Evolutionary conservation across 1,140 invertebrate genomes (phyloP), one percentile per base, ranked within the genome.

Genomic region (Heliconius hermathena): DNA sequence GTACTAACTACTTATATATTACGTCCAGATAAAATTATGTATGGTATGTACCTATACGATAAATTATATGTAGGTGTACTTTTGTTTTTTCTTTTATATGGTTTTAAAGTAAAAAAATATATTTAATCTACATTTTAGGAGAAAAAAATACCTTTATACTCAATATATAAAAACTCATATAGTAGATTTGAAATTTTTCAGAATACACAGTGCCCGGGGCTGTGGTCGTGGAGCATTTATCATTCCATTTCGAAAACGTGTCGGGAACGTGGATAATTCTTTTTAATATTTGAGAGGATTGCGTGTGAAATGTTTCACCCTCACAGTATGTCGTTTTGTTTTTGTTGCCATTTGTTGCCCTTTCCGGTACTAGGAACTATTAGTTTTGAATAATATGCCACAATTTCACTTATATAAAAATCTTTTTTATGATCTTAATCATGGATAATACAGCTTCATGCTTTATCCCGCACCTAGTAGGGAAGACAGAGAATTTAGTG

Each of bases 241-340:
- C 85, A 88, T 91, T 88, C 84, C 85, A 83, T 85, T 80, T 80
- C 82, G 78, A 81, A 79, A 84, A 82, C 81, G 84, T 84, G 83
- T 78, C 88, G 89, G 89, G 88, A 90, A 86, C 84, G 82, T 83
- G 86, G 85, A 90, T 90, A 89, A 88, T 89, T 87, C 84, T 81
- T 82, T 85, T 87, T 84, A 85, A 88, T 87, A 87, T 89, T 88
- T 87, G 82, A 84, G 82, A 81, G 83, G 78, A 85, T 83, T 83
- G 84, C 90, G 89, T 92, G 92, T 92, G 91, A 93, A 92, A 90
- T 90, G 85, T 88, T 86, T 87, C 78, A 79, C 82, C 77, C 80
- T 83, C 73, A 78, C 76, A 83, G 88, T 82, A 82, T 75, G 80
- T 87, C 87, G 80, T 83, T 88, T 26, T 89, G 82, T 89, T 88